Evolutionary conservation across 2,113 vertebrate genomes (phyloP).

Genomic region (Bubalus kerabau): DNA sequence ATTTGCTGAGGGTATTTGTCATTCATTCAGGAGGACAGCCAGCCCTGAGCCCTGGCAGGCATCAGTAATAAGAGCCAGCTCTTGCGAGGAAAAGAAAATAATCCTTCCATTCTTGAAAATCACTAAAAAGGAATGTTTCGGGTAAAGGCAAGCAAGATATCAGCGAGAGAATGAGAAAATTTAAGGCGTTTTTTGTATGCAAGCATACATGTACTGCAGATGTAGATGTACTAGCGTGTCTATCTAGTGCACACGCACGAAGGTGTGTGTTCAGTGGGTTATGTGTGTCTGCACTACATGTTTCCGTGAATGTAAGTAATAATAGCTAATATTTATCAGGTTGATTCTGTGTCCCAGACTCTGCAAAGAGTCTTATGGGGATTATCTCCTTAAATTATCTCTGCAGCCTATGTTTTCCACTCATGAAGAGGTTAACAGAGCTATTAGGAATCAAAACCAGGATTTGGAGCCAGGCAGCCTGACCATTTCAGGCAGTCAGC

Average conservation of each 20-base stretch:
- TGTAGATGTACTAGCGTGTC: not conserved
- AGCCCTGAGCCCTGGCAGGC: slow-evolving; percentile 1
- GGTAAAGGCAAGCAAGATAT: not conserved
- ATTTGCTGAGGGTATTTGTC: slow-evolving; percentile 42
- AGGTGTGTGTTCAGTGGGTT: not conserved
- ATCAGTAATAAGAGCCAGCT: not conserved
- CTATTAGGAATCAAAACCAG: not conserved
- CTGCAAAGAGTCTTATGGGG: not conserved
- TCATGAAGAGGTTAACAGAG: slow-evolving; percentile 6
- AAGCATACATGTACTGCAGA: not conserved
- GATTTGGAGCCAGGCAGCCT: not conserved
- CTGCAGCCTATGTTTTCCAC: not conserved
- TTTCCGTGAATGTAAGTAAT: not conserved
- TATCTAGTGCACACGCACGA: not conserved
- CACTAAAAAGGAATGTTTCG: not conserved
- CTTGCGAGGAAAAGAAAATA: slow-evolving; percentile 37
- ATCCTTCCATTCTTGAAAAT: slow-evolving; percentile 48
- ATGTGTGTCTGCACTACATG: not conserved
- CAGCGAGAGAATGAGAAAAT: not conserved
- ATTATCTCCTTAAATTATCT: slow-evolving; percentile 7
- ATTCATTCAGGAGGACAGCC: slow-evolving; percentile 39
- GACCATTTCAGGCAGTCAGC: not conserved
- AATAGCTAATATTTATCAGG: not conserved
- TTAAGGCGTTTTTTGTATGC: not conserved
- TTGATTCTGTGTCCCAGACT: not conserved